These are phyloP conservation scores for Neodon shergylaensis DNA, from an alignment of 2,113 vertebrate genomes.

Conservation along the genomic window DNA sequence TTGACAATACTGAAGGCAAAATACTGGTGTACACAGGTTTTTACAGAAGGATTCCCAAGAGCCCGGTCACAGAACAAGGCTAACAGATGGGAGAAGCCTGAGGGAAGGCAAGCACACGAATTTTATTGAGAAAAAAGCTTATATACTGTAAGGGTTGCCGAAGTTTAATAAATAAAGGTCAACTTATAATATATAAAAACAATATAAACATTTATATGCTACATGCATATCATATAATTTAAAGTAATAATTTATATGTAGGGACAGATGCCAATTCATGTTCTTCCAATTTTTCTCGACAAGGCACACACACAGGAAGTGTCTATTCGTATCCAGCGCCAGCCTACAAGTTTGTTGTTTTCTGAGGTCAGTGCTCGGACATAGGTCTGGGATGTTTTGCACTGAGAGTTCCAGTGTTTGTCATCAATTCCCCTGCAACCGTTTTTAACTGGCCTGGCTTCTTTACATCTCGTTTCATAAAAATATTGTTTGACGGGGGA, in stretches of 20 bases:
- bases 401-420: conserved; percentile 99
- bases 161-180: conserved; percentile 98
- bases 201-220: conserved; percentile 98
- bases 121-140: conserved; percentile 90
- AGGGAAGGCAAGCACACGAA: conserved; percentile 87
- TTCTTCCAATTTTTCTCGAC: conserved; percentile 95
- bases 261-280: conserved; percentile 86
- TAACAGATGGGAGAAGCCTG: conserved; percentile 81
- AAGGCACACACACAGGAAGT: conserved; percentile 97
- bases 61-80: conserved; percentile 80
- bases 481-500: conserved; percentile 96
- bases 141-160: conserved; percentile 88
- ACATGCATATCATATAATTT: conserved; percentile 99
- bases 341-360: conserved; percentile 90
- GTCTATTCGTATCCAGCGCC: conserved; percentile 99
- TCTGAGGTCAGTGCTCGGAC: conserved; percentile 95
- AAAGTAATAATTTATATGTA: conserved; percentile 99
- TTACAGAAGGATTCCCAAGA: conserved; percentile 79
- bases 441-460: conserved; percentile 89
- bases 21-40: conserved; percentile 86
- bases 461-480: conserved; percentile 95
- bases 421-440: conserved; percentile 97
- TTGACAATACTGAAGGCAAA: conserved; percentile 89
- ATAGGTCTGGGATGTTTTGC: conserved; percentile 96
- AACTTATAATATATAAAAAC: conserved; percentile 95